These are phyloP conservation scores for Neodiprion virginianus DNA, from an alignment of 1,140 invertebrate species.

Conservation along the genomic window DNA sequence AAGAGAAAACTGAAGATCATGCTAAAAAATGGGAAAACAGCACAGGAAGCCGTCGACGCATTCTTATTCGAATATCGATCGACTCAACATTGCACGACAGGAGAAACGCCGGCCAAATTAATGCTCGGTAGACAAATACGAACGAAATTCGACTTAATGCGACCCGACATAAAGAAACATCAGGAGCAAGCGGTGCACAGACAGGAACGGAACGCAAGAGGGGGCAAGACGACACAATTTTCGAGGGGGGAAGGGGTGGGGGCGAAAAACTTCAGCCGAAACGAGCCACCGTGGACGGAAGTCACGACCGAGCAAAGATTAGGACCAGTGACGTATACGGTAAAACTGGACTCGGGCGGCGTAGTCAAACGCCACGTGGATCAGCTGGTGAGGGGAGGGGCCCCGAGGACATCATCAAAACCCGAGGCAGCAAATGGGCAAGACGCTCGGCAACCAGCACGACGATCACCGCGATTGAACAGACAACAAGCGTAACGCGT, in stretches of 20 bases:
- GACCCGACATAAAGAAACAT: neutral
- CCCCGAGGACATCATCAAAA: neutral
- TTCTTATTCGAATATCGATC: slow-evolving; percentile 19
- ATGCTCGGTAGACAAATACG: slow-evolving; percentile 46
- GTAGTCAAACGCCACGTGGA: slow-evolving; percentile 12
- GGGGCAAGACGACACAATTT: too few species aligned
- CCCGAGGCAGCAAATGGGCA: neutral
- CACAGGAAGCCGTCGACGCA: neutral
- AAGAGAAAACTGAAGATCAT: slow-evolving; percentile 36
- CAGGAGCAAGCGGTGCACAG: too few species aligned
- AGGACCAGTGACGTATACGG: slow-evolving; percentile 10
- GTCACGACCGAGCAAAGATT: neutral
- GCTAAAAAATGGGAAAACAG: slow-evolving; percentile 25
- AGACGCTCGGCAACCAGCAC: neutral
- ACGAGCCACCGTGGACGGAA: neutral
- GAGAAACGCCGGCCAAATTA: slow-evolving; percentile 42
- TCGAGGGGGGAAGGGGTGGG: neutral
- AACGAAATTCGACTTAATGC: slow-evolving; percentile 22
- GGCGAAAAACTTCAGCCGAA: slow-evolving; percentile 11
- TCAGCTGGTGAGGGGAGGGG: neutral
- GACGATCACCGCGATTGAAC: neutral
- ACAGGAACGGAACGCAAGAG: too few species aligned
- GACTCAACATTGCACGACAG: slow-evolving; percentile 29
- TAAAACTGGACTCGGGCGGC: neutral
- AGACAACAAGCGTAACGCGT: slow-evolving; percentile 6